Evolutionary conservation across 2,888 invertebrate genomes (phyloP), one percentile per base, ranked within the genome.

Genomic region (Chymomyza fuscimana): DNA sequence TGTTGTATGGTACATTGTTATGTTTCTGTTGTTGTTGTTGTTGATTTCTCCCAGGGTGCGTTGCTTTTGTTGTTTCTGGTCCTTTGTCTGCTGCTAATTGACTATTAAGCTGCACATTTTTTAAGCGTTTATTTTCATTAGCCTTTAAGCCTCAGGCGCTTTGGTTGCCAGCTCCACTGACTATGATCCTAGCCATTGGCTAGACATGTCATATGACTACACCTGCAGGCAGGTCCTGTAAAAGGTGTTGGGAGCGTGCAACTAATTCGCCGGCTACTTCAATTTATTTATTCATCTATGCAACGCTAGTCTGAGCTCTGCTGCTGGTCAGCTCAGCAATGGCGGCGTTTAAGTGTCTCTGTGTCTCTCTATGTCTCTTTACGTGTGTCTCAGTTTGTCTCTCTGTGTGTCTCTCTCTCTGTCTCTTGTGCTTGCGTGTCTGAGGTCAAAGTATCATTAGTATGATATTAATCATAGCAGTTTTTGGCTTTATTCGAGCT

Each of bases 291-390:
- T 15, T 46, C 40, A 46, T 22, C 19, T 54, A 54, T 22, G 54
- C 16, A 22, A 12, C 7, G 19, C 16, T 54, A 22, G 58, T 22
- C 25, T 7, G 10, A 50, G 66, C 66, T 80, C 59, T 12, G 79
- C 83, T 85, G 83, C 82, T 82, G 85, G 85, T 61, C 80, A 79
- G 81, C 76, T 51, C 50, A 67, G 68, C 65, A 54, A 52, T 25
- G 66, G 62, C 74, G 69, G n/a, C 50, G 50, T 58, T 63, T 58
- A 58, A 19, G 36, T 40, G 56, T 22, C 56, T 62, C 32, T 56
- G 19, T 50, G 32, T 40, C 19, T 65, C 58, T 9, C 32, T 32
- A 0, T 40, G 40, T 40, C 10, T 10, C 10, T 40, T 1, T 9
- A 10, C 6, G 40, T 46, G 10, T 46, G 40, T 36, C 7, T 7